Conservation (phyloP, 1,140 invertebrate species). For the Venustaconcha ellipsiformis region DNA sequence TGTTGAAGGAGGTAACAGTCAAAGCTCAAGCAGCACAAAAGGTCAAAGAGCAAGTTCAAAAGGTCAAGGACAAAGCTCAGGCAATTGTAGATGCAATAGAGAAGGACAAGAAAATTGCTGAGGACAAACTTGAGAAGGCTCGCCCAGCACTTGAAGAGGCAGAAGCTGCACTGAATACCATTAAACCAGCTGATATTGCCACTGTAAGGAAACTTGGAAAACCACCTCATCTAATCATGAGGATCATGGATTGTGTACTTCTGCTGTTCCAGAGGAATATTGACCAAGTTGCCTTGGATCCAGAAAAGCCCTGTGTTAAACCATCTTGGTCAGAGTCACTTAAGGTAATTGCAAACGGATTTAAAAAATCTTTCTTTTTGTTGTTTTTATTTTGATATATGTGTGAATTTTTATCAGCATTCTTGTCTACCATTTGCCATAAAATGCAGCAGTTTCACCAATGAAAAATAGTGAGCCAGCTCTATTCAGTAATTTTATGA, state of each 20-base stretch:
- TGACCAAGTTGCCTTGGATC: constrained; percentile 84
- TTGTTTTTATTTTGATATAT: too few species aligned
- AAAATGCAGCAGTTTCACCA: too few species aligned
- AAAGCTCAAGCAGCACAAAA: constrained; percentile 94
- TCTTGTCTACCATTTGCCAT: too few species aligned
- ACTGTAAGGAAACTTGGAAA: constrained; percentile 94
- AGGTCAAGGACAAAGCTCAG: constrained; percentile 90
- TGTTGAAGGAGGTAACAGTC: constrained; percentile 79
- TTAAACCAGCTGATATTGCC: constrained; percentile 96
- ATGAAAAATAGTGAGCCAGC: too few species aligned
- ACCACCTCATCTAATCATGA: constrained; percentile 96
- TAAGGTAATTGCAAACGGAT: constrained; percentile 75
- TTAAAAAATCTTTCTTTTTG: neutral
- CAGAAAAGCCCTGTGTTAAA: constrained; percentile 83
- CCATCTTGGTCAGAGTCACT: constrained; percentile 95
- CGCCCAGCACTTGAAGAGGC: constrained; percentile 94
- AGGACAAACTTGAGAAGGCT: constrained; percentile 90
- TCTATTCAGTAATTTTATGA: too few species aligned
- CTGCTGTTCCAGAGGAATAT: constrained; percentile 90
- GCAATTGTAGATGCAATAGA: constrained; percentile 90
- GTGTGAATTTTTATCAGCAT: too few species aligned
- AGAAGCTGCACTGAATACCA: constrained; percentile 94
- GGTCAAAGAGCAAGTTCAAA: constrained; percentile 95
- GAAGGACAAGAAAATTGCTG: constrained; percentile 90
- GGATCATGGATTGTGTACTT: constrained; percentile 97